Conservation (phyloP, 1,140 invertebrate genomes). For the Brachionus plicatilis region DNA sequence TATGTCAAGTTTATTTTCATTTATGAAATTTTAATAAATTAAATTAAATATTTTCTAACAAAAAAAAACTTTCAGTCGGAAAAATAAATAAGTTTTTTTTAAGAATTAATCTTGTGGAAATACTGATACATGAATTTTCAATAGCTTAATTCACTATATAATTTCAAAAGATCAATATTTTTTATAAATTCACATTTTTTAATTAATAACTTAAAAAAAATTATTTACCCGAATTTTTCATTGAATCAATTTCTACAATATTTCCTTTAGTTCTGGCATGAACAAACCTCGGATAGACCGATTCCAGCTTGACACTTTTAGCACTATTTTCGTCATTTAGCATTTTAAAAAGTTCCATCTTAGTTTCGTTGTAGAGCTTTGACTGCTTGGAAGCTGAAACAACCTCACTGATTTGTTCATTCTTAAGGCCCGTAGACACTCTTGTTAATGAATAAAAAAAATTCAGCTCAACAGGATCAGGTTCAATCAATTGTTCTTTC, state of each 20-base stretch:
- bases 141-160: no score
- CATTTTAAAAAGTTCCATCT: neutral
- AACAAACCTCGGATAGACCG: slow-evolving; percentile 37
- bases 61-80: no score
- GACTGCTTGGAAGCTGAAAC: neutral
- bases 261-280: slow-evolving; percentile 36
- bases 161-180: no score
- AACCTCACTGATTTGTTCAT: slow-evolving; percentile 17
- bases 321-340: neutral
- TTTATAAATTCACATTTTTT: no score
- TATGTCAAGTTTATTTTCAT: no score
- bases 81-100: no score
- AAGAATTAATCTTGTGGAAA: no score
- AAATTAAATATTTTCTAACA: no score
- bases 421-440: slow-evolving; percentile 17
- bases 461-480: slow-evolving; percentile 43
- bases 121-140: no score
- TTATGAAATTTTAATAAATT: no score
- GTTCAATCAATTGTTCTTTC: slow-evolving; percentile 41
- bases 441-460: slow-evolving; percentile 46
- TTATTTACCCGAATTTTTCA: slow-evolving; percentile 23
- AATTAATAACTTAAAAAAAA: neutral
- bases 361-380: slow-evolving; percentile 16
- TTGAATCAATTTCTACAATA: slow-evolving; percentile 15
- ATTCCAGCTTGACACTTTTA: neutral